A percentile compares a stretch with the other conserved stretches of the same genome.
Evolutionary conservation across 2,797 vertebrate genomes (phyloP).

Genomic region (Orestias chungarensis): DNA sequence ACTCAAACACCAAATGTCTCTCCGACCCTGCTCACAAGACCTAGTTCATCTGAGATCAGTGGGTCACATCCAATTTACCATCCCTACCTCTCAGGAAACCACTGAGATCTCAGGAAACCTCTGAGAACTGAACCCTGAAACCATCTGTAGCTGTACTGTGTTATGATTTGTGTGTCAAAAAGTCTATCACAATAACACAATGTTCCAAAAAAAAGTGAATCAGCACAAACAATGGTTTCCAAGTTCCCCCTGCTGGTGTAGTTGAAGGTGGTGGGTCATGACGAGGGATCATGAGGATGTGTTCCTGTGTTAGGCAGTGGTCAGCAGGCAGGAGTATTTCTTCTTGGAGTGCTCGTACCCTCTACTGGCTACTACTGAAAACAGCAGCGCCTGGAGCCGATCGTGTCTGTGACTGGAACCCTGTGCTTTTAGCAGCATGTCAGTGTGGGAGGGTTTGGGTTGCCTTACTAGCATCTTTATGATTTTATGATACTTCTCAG

Average conservation of each 20-base stretch:
- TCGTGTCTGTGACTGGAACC: neutral
- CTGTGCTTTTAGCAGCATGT: neutral
- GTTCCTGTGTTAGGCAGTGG: conserved; percentile 3
- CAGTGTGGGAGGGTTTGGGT: neutral
- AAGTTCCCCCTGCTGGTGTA: neutral
- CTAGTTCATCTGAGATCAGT: conserved; percentile 5
- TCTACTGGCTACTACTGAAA: conserved; percentile 83
- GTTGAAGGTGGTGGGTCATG: too few species aligned
- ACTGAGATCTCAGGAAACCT: neutral
- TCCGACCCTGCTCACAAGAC: neutral
- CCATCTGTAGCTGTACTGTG: neutral
- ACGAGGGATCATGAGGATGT: neutral
- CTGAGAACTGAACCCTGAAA: conserved; percentile 1
- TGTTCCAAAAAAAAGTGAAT: neutral
- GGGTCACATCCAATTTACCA: neutral
- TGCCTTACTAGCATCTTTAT: neutral
- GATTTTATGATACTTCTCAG: neutral
- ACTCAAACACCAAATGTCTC: neutral
- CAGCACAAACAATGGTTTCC: neutral
- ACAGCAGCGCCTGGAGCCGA: conserved; percentile 26
- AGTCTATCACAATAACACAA: neutral
- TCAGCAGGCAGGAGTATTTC: conserved; percentile 15
- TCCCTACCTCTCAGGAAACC: neutral
- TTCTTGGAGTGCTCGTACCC: conserved; percentile 82
- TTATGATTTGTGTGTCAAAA: neutral